phyloP scores from a whole-genome alignment of 1,140 invertebrate genomes.

The Ceratitis capitata region DNA sequence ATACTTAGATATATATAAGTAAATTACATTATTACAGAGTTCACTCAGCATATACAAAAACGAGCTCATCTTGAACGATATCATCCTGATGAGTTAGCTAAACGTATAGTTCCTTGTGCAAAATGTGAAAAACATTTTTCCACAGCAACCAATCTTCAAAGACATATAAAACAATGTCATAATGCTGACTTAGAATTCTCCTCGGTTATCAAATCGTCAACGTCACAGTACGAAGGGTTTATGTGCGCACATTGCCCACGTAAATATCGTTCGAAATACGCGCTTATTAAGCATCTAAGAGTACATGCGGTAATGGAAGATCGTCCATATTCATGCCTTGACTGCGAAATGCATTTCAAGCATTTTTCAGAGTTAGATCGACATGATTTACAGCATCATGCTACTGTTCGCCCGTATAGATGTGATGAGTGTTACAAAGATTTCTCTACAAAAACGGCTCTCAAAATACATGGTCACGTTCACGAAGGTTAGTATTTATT shows the following conservation, averaged over 20 bases:
- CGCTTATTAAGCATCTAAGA: background rate
- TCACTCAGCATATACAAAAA: conserved; percentile 10
- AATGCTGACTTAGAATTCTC: background rate
- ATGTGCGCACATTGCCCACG: conserved; percentile 29
- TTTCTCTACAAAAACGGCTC: background rate
- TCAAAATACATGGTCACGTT: conserved; percentile 2
- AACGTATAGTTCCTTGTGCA: background rate
- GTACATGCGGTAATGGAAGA: background rate
- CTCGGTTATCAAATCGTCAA: background rate
- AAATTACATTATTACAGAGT: background rate
- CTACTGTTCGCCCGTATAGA: background rate
- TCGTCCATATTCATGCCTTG: conserved; percentile 14
- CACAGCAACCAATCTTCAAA: background rate
- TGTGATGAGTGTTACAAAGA: background rate
- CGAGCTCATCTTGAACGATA: background rate
- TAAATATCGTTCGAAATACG: conserved; percentile 23
- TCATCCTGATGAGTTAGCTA: background rate
- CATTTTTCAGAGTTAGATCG: conserved; percentile 13
- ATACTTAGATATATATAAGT: background rate
- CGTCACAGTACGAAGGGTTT: background rate
- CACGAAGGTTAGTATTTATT: background rate
- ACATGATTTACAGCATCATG: conserved; percentile 20
- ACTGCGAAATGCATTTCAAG: conserved; percentile 20
- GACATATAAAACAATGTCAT: background rate
- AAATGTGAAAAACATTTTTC: conserved; percentile 17